Base-by-base conservation (phyloP, 2,888 invertebrate species). In the Mayetiola destructor region DNA sequence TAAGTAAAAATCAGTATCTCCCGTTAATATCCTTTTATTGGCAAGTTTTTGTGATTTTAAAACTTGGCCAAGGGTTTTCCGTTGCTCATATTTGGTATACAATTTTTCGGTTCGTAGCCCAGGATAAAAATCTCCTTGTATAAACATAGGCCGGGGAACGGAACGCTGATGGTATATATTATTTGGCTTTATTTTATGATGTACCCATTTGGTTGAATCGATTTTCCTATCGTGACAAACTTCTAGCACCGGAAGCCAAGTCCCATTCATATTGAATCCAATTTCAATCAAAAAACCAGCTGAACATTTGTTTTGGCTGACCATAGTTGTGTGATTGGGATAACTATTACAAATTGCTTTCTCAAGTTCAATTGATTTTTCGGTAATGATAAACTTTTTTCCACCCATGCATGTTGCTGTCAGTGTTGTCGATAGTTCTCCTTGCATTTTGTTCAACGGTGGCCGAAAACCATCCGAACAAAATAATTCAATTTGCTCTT, bases 151-250 rank as follows among this genome's bases (percentile, higher is more conserved):
- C 1, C 76, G 64, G 1, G 68, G 63, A 8, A 69, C 73, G 1
- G 68, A 68, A 6, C 61, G 65, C 61, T 77, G 75, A 55, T 69
- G 72, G 2, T 69, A 69, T 1, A 66, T 68, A 56, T 76, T 74
- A 0, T 68, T 66, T 2, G 71, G 66, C 14, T 68, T 65, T n/a
- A 78, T 59, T 5, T 64, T 63, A 57, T 70, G 68, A 36, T 71
- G 70, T 0, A 69, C 66, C 60, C 74, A 75, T 35, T 69, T 66
- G 0, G 73, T 75, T 2, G 63, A 65, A 58, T 69, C 69, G 1
- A 61, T 64, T 12, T 60, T 32, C 30, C 72, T 69, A 59, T 75
- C 64, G 32, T 72, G 70, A 55, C 75, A 76, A 1, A 74, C 63
- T 56, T 74, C 70, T 57, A 72, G 66, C 8, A 66, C 64, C 8